Base-by-base conservation (phyloP, 2,797 vertebrate species). In the Tangara arthus region DNA sequence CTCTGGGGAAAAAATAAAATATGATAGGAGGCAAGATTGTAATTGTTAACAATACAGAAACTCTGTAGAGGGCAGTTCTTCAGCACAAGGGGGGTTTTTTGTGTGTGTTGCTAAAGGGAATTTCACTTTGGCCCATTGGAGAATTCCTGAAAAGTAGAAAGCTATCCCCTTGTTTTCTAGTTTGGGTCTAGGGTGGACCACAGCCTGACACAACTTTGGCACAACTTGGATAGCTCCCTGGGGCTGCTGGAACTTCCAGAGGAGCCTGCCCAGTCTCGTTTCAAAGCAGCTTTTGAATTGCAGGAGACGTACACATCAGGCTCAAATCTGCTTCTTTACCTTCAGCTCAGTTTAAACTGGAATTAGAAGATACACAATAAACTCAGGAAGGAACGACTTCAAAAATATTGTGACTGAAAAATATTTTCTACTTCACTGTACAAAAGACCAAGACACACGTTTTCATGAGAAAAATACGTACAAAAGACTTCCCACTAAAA, bases 401-500 rank as follows among this genome's bases (percentile, higher is more conserved):
- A 82, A 76, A 92, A 93, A 73, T 71, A 91, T 7, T 63, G 21
- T 57, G 60, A 68, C 50, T 69, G 87, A 93, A 77, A 87, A 92
- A 82, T 46, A 73, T 49, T 70, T 95, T 89, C 44, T 92, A 34
- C 30, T 92, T 85, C 57, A 60, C n/a, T 77, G 53, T 71, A 86
- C 53, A 61, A 83, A 93, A 70, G 37, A 66, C 30, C 46, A 55
- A 76, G 32, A 85, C 22, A 80, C 75, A 77, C 26, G 34, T 88
- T 93, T 95, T 89, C 83, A 77, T 11, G 60, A 92, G 73, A 2
- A 56, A 80, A 95, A 76, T 93, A 87, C 22, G 1, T 13, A 87
- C 57, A 82, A 85, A 96, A 91, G 86, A 75, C 92, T 96, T 97
- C 76, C 93, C 92, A 86, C 92, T 94, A 94, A 92, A 96, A 95